Percentiles rank a stretch among this genome's conserved stretches.
phyloP scores from a whole-genome alignment of 2,888 invertebrate genomes.

The Hemaris fuciformis region DNA sequence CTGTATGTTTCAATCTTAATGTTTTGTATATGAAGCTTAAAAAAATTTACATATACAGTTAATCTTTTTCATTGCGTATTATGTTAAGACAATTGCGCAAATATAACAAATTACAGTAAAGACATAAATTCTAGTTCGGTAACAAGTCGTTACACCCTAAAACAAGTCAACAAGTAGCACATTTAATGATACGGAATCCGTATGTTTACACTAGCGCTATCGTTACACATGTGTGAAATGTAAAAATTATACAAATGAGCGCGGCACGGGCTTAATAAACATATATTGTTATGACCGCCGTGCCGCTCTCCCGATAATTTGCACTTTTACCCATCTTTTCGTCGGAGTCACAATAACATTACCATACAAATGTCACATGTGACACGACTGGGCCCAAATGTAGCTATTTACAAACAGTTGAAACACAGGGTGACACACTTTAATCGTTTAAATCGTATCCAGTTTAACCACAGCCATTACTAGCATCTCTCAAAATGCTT shows the following conservation, averaged over 20 bases:
- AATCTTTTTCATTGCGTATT: too few species aligned
- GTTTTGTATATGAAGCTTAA: too few species aligned
- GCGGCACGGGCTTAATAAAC: slow-evolving; percentile 49
- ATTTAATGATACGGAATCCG: slow-evolving; percentile 16
- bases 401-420: slow-evolving; percentile 30
- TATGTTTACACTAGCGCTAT: slow-evolving; percentile 20
- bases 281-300: slow-evolving; percentile 44
- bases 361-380: slow-evolving; percentile 59
- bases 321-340: slow-evolving; percentile 71
- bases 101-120: background rate
- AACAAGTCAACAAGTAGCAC: slow-evolving; percentile 33
- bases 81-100: background rate
- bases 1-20: too few species aligned
- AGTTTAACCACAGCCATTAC: slow-evolving; percentile 7
- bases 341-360: slow-evolving; percentile 64
- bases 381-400: slow-evolving; percentile 41
- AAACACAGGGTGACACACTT: slow-evolving; percentile 25
- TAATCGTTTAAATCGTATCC: slow-evolving; percentile 22
- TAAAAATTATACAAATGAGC: slow-evolving; percentile 68
- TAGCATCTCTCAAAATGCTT: background rate
- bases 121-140: background rate
- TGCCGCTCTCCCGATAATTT: slow-evolving; percentile 50
- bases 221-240: slow-evolving; percentile 42
- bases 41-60: too few species aligned
- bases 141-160: background rate